phyloP scores from a whole-genome alignment of 2,888 invertebrate species.

The Corythucha ciliata region DNA sequence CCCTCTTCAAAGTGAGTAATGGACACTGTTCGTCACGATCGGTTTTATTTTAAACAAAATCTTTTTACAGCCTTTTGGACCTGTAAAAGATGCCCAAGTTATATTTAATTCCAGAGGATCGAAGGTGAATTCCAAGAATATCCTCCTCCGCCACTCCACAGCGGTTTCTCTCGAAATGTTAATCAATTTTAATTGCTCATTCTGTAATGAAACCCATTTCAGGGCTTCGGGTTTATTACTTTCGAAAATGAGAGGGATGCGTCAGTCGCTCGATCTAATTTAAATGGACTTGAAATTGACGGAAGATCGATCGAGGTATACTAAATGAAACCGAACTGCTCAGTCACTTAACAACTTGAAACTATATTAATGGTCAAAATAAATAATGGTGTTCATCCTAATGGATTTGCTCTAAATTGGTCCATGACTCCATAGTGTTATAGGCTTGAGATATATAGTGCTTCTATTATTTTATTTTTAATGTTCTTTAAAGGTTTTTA shows the following conservation, averaged over 20 bases:
- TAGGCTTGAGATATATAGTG: too few species aligned
- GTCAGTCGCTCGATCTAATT: background rate
- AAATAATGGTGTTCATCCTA: too few species aligned
- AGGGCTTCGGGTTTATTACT: slow-evolving; percentile 20
- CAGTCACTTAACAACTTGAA: too few species aligned
- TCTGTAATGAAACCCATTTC: too few species aligned
- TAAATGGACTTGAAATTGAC: slow-evolving; percentile 11
- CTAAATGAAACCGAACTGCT: too few species aligned
- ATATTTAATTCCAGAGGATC: slow-evolving; percentile 15
- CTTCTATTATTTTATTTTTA: too few species aligned
- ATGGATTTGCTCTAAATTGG: too few species aligned
- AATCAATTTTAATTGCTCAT: too few species aligned
- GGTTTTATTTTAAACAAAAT: background rate
- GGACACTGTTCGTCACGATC: background rate
- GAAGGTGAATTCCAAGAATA: slow-evolving; percentile 1
- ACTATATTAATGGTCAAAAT: too few species aligned
- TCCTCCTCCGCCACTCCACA: background rate
- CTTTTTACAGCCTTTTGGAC: slow-evolving; percentile 5
- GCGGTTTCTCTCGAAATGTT: background rate
- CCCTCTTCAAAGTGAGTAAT: slow-evolving; percentile 9
- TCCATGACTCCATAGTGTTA: too few species aligned
- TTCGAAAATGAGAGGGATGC: slow-evolving; percentile 8
- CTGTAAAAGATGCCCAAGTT: slow-evolving; percentile 4
- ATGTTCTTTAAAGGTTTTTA: too few species aligned
- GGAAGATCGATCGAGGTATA: slow-evolving; percentile 18